Percentiles rank a stretch among this genome's conserved stretches.
Evolutionary conservation across 2,888 invertebrate species (phyloP).

Genomic region (Lydus trimaculatus): DNA sequence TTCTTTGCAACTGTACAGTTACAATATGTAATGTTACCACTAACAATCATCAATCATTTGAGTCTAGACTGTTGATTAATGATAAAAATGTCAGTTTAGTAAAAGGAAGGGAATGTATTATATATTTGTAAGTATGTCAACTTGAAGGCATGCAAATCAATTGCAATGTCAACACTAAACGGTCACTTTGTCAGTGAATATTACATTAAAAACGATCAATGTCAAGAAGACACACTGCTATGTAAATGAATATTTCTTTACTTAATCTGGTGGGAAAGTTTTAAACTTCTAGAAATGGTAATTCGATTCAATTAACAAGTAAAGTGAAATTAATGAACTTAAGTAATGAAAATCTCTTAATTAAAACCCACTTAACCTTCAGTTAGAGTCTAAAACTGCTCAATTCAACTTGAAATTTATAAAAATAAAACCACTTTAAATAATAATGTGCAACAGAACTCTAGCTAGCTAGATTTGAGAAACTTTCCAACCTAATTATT

Average conservation of each 20-base stretch:
- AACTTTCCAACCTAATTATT: too few relatives aligned
- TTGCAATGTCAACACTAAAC: background rate
- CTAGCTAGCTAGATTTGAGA: too few relatives aligned
- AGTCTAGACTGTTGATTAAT: background rate
- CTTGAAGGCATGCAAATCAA: constrained; percentile 2
- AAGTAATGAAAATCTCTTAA: too few relatives aligned
- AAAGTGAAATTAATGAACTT: too few relatives aligned
- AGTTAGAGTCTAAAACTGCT: too few relatives aligned
- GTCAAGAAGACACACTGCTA: too few relatives aligned
- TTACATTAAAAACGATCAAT: background rate
- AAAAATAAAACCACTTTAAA: too few relatives aligned
- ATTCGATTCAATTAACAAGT: background rate
- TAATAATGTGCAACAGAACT: too few relatives aligned
- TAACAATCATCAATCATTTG: background rate
- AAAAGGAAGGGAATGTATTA: background rate
- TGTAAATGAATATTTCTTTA: too few relatives aligned
- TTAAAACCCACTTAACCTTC: too few relatives aligned
- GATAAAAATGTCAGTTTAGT: background rate
- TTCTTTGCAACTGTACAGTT: background rate
- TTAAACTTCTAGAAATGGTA: background rate
- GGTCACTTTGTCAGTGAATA: background rate
- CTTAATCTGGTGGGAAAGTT: background rate
- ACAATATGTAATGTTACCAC: background rate
- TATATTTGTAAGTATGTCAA: background rate
- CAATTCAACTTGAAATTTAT: too few relatives aligned